Percentiles rank a stretch among this genome's conserved stretches.
Conservation (phyloP, 1,140 invertebrate genomes). For the Mizuhopecten yessoensis region DNA sequence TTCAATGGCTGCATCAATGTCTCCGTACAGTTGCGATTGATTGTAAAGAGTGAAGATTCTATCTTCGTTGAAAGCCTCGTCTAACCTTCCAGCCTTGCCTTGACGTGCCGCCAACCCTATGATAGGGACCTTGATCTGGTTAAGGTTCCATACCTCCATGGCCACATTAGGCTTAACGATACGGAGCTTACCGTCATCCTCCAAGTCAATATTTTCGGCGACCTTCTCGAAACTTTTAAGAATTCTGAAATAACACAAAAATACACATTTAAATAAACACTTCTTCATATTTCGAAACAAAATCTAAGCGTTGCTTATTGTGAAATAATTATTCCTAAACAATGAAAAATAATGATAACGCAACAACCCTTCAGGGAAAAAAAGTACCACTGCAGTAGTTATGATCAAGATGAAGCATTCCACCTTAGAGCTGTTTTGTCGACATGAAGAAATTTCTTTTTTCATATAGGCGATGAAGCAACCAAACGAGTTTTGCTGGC, state of each 20-base stretch:
- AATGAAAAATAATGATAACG: no score
- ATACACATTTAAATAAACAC: no score
- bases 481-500: no score
- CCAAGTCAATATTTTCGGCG: constrained; percentile 70
- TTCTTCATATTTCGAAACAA: no score
- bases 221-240: constrained; percentile 73
- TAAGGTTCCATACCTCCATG: constrained; percentile 75
- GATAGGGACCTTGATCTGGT: constrained; percentile 61
- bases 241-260: constrained; percentile 64
- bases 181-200: constrained; percentile 62
- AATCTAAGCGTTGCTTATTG: no score
- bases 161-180: constrained; percentile 76
- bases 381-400: no score
- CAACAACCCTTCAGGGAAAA: no score
- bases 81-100: constrained; percentile 43
- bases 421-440: no score
- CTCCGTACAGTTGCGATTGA: constrained; percentile 63
- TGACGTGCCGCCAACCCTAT: constrained; percentile 72
- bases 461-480: no score
- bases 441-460: no score
- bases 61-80: constrained; percentile 58
- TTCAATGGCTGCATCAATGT: constrained; percentile 76
- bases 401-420: no score
- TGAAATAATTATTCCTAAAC: no score
- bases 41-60: constrained; percentile 68